Evolutionary conservation across 37 sponge, comb jelly and placozoan species (phyloP), one percentile per base, ranked within the genome.

Genomic region (Agelas oroides): DNA sequence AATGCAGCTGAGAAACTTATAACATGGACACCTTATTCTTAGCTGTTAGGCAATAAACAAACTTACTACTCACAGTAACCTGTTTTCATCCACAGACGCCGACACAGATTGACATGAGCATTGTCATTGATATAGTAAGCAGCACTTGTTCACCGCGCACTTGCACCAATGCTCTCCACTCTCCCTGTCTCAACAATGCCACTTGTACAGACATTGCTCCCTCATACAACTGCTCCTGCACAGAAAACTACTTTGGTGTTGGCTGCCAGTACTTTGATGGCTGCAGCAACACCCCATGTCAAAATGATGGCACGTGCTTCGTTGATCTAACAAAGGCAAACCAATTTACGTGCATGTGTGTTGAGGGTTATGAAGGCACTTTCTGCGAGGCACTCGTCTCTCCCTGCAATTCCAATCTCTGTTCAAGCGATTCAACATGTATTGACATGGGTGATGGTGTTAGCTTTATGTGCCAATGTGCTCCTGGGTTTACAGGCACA

Each of bases 151-250:
- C 57, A 17, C 58, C 39, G 21, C 71, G 82, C 31, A 35, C 35
- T 17, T 82, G 72, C 21, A 19, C 60, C 19, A 53, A 69, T 31
- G 28, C 46, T 8, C 3, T 46, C 46, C 46, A 46, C 69, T 34
- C 59, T 25, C 89, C 89, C 24, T 89, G 89, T 70, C 79, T 83
- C 60, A 88, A 88, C 40, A 71, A 70, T 83, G 89, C 78, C 15
- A 62, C 28, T 0, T 89, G 89, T 31, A 82, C 33, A 16, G 71
- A 59, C 56, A 52, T 39, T 11, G 59, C 23, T 53, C 27, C 32
- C 33, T 41, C 27, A 0, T 87, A 75, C 57, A 75, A 37, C 65
- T 80, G 81, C 53, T 27, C 68, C 71, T 84, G 85, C 34, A 3
- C 69, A 25, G 41, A 18, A 8, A 27, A 53, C 67, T 83, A 54